Conservation (phyloP, 2,113 vertebrate species). For the Panurus biarmicus region DNA sequence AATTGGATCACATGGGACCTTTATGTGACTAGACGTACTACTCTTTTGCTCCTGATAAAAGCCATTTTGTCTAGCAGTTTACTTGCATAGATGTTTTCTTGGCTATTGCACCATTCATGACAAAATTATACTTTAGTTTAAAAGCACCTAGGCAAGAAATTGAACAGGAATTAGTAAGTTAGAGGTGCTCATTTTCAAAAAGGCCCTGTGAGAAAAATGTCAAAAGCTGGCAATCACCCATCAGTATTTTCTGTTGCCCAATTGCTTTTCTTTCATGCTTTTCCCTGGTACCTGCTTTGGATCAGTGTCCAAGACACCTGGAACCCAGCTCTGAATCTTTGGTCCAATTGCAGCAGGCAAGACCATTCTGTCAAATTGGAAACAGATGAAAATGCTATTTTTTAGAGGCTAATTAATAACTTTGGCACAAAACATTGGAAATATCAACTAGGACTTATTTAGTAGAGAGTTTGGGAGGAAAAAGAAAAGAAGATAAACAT, state of each 20-base stretch:
- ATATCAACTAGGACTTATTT: neutral
- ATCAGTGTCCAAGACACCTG: neutral
- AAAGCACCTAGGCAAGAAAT: neutral
- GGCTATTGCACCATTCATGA: neutral
- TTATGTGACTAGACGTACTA: neutral
- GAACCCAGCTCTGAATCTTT: neutral
- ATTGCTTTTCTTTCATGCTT: neutral
- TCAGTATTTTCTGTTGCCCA: neutral
- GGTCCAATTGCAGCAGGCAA: neutral
- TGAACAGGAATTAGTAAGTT: neutral
- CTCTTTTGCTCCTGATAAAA: neutral
- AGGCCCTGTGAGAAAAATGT: neutral
- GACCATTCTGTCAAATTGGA: neutral
- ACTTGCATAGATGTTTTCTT: neutral
- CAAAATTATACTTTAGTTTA: neutral
- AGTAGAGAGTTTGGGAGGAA: rapidly evolving
- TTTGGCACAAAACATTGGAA: neutral
- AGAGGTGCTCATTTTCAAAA: neutral
- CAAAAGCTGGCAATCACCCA: neutral
- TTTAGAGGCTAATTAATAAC: neutral
- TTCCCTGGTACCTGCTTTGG: neutral
- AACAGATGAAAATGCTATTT: neutral
- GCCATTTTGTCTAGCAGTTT: neutral
- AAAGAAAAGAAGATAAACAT: neutral
- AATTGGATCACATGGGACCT: neutral